Conservation (phyloP, 2,888 invertebrate species). For the Alitta virens region DNA sequence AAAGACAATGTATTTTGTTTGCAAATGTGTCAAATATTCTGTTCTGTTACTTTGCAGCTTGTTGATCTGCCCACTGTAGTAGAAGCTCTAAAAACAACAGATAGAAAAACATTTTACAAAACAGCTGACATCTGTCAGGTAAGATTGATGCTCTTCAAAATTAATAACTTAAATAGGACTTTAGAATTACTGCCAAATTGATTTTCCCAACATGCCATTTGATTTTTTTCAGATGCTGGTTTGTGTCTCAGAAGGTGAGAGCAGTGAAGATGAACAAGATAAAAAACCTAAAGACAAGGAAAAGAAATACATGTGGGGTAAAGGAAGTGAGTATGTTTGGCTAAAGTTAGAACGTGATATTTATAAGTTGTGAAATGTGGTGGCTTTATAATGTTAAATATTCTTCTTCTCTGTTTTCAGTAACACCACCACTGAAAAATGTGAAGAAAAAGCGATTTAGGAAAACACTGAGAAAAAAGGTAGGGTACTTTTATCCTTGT, state of each 20-base stretch:
- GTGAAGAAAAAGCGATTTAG: constrained; percentile 87
- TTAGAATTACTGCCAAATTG: no score
- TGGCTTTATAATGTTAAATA: neutral
- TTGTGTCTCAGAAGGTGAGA: constrained; percentile 83
- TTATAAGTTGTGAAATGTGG: neutral
- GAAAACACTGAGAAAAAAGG: constrained; percentile 92
- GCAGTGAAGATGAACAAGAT: constrained; percentile 42
- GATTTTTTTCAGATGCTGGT: constrained; percentile 66
- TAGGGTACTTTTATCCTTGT: constrained; percentile 27
- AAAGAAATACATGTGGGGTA: constrained; percentile 90
- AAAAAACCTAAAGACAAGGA: constrained; percentile 58
- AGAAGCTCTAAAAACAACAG: constrained; percentile 93
- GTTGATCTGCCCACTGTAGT: constrained; percentile 88
- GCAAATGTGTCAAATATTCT: neutral
- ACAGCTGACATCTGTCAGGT: constrained; percentile 87
- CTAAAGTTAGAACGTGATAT: no score
- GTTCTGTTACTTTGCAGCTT: constrained; percentile 60
- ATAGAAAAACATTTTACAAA: constrained; percentile 95
- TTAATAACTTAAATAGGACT: neutral
- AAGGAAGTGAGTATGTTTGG: constrained; percentile 68
- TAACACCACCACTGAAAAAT: constrained; percentile 95
- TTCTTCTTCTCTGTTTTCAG: constrained; percentile 33
- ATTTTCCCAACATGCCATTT: neutral
- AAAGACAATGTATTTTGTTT: neutral
- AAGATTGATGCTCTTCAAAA: neutral